A percentile compares a stretch with the other conserved stretches of the same genome.
phyloP scores from a whole-genome alignment of 1,140 invertebrate species.

The Rhagoletis pomonella region DNA sequence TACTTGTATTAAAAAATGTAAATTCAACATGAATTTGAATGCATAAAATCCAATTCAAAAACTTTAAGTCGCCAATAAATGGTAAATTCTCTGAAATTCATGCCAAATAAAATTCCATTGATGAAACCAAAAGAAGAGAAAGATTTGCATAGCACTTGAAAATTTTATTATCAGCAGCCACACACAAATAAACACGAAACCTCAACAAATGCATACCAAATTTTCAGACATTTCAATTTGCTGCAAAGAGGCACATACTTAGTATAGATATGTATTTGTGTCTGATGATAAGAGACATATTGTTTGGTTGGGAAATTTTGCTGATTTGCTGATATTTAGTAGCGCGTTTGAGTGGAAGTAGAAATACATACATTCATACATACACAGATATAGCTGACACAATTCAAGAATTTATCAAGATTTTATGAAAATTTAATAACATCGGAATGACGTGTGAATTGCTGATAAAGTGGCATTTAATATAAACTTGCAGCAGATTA shows the following conservation, averaged over 20 bases:
- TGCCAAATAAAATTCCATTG: not conserved
- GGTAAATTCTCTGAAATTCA: conserved; percentile 9
- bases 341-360: conserved; percentile 4
- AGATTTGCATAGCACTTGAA: not conserved
- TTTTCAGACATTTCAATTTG: not conserved
- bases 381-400: not conserved
- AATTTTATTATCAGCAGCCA: conserved; percentile 12
- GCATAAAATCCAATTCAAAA: too few relatives aligned
- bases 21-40: too few relatives aligned
- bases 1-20: too few relatives aligned
- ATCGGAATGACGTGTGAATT: not conserved
- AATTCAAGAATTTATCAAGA: conserved; percentile 4
- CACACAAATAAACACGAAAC: not conserved
- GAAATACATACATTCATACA: not conserved
- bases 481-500: conserved; percentile 24
- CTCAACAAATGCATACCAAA: not conserved
- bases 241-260: not conserved
- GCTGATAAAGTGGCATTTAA: conserved; percentile 23
- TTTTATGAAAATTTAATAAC: conserved; percentile 9
- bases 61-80: not conserved
- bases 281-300: not conserved
- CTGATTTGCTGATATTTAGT: not conserved
- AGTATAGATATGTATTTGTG: not conserved
- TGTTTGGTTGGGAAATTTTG: conserved; percentile 29
- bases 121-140: conserved; percentile 11